Evolutionary conservation across 2,888 invertebrate species (phyloP).

Genomic region (Synanthedon andrenaeformis): DNA sequence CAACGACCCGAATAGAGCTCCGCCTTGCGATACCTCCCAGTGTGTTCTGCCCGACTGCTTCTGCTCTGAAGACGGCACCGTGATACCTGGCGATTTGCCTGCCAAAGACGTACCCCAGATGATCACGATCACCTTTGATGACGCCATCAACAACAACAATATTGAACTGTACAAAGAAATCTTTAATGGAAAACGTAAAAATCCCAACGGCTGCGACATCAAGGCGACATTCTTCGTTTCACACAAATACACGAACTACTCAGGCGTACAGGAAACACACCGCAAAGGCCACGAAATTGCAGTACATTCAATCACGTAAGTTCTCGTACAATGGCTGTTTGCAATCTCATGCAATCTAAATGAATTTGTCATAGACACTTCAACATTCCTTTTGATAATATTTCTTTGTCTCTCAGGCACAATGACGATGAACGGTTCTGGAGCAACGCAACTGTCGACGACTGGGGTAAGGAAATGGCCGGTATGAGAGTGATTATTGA

Average conservation of each 20-base stretch:
- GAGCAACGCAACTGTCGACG: conserved; percentile 92
- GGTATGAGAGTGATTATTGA: conserved; percentile 92
- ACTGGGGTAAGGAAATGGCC: conserved; percentile 96
- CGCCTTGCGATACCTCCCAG: conserved; percentile 87
- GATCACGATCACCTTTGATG: conserved; percentile 95
- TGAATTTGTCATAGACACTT: conserved; percentile 1
- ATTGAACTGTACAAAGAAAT: conserved; percentile 94
- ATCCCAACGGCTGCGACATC: conserved; percentile 94
- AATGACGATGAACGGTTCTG: conserved; percentile 93
- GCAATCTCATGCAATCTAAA: background rate
- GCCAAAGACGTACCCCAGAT: conserved; percentile 91
- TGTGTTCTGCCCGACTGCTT: conserved; percentile 93
- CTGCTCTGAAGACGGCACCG: conserved; percentile 92
- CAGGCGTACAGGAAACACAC: conserved; percentile 91
- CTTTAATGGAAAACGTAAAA: conserved; percentile 88
- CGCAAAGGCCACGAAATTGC: conserved; percentile 94
- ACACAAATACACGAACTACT: conserved; percentile 94
- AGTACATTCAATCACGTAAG: conserved; percentile 93
- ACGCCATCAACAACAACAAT: conserved; percentile 95
- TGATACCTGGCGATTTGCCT: conserved; percentile 86
- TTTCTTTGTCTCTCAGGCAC: conserved; percentile 71
- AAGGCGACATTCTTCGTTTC: conserved; percentile 93
- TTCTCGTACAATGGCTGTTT: conserved; percentile 13
- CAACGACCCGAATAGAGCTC: conserved; percentile 93
- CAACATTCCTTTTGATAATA: background rate